A percentile compares a stretch with the other conserved stretches of the same genome.
Conservation (phyloP, 2,888 invertebrate genomes). For the Leuctra nigra region DNA sequence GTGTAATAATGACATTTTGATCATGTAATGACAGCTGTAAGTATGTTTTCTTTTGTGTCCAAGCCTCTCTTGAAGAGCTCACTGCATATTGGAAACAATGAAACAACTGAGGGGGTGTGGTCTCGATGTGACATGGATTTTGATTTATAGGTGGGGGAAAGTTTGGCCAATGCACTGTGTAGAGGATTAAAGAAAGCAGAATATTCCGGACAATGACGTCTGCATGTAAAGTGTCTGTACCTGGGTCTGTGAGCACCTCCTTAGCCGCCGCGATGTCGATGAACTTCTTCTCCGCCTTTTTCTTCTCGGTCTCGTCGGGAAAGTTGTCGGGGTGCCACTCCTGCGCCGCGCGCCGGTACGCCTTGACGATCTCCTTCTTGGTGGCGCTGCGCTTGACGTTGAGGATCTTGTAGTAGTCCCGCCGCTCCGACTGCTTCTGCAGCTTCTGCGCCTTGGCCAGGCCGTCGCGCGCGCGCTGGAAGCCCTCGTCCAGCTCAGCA, state of each 20-base stretch:
- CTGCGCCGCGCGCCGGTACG: constrained; percentile 93
- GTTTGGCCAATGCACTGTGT: too few species aligned
- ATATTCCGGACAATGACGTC: too few species aligned
- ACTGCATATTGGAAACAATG: too few species aligned
- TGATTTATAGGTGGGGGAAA: too few species aligned
- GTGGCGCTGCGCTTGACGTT: constrained; percentile 83
- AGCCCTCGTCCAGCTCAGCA: constrained; percentile 69
- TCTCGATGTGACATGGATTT: too few species aligned
- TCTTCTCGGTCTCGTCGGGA: constrained; percentile 77
- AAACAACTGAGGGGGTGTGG: too few species aligned
- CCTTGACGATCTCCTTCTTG: constrained; percentile 91
- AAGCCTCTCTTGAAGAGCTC: too few species aligned
- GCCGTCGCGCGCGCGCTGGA: constrained; percentile 82
- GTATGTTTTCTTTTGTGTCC: too few species aligned
- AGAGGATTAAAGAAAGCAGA: too few species aligned
- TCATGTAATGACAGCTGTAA: too few species aligned
- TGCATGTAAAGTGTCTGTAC: too few species aligned
- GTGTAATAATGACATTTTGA: too few species aligned
- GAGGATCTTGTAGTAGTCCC: constrained; percentile 97
- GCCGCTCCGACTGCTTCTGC: constrained; percentile 84
- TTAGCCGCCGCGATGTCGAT: constrained; percentile 99
- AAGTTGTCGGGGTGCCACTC: constrained; percentile 99
- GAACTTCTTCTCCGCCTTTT: constrained; percentile 93
- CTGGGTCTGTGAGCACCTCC: constrained; percentile 72
- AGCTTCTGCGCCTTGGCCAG: constrained; percentile 80